These are phyloP conservation scores for Boloria euphrosyne DNA, from an alignment of 2,888 invertebrate species.

Conservation along the genomic window DNA sequence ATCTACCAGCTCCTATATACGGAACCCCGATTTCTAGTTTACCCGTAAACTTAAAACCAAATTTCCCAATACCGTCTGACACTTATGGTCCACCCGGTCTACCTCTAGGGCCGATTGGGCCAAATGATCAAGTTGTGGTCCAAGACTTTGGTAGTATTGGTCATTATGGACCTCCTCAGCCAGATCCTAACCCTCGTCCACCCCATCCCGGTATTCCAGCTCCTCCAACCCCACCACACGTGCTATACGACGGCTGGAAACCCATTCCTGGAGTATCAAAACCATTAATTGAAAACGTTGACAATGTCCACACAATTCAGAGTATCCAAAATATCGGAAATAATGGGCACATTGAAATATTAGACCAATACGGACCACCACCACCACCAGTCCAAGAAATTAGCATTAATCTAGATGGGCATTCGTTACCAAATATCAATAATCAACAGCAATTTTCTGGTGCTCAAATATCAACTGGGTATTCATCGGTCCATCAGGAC, in stretches of 20 bases:
- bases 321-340: slow-evolving; percentile 37
- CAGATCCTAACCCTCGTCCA: slow-evolving; percentile 82
- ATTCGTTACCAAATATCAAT: slow-evolving; percentile 48
- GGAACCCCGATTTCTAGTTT: slow-evolving; percentile 64
- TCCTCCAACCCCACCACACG: slow-evolving; percentile 88
- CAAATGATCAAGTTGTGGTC: slow-evolving; percentile 66
- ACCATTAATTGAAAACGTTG: slow-evolving; percentile 63
- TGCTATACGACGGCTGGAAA: slow-evolving; percentile 93
- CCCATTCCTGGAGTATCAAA: slow-evolving; percentile 87
- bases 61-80: slow-evolving; percentile 70
- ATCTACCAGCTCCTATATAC: slow-evolving; percentile 71
- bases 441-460: slow-evolving; percentile 52
- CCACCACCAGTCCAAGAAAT: slow-evolving; percentile 58
- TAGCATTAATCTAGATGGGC: slow-evolving; percentile 58
- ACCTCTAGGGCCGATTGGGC: slow-evolving; percentile 62
- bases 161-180: slow-evolving; percentile 83
- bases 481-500: slow-evolving; percentile 75
- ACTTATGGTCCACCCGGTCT: slow-evolving; percentile 77
- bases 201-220: slow-evolving; percentile 87
- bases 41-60: slow-evolving; percentile 66
- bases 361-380: slow-evolving; percentile 65
- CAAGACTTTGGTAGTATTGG: slow-evolving; percentile 62
- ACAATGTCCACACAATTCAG: slow-evolving; percentile 43
- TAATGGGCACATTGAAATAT: slow-evolving; percentile 44
- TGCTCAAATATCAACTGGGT: slow-evolving; percentile 67